Conservation (phyloP, 2,797 vertebrate species). For the Pagetopsis macropterus region DNA sequence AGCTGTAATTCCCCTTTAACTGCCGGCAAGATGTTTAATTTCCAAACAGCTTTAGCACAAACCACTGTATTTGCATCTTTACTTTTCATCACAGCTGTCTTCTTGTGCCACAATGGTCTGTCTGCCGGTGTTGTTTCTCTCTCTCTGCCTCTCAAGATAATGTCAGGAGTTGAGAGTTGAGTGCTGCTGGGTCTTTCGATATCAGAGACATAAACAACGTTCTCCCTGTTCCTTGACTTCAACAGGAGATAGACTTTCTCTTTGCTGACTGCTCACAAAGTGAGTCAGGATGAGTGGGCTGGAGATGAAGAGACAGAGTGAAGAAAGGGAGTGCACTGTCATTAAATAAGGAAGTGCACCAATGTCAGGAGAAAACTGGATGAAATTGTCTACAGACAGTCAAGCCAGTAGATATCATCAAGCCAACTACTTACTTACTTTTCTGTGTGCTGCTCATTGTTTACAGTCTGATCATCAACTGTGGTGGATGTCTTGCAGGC, state of each 20-base stretch:
- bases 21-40: constrained; percentile 1
- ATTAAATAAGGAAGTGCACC: constrained; percentile 17
- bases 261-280: constrained; percentile 27
- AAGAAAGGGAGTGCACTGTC: constrained; percentile 8
- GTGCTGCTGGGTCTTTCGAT: constrained; percentile 25
- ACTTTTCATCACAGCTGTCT: constrained; percentile 27
- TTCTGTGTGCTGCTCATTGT: too few species aligned
- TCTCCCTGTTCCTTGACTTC: constrained; percentile 37
- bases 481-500: background rate
- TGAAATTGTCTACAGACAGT: too few species aligned
- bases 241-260: constrained; percentile 27
- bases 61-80: constrained; percentile 21
- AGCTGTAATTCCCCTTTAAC: constrained; percentile 52
- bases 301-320: constrained; percentile 23
- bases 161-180: constrained; percentile 33
- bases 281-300: constrained; percentile 50
- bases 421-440: too few species aligned
- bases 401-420: too few species aligned
- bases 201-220: constrained; percentile 46
- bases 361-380: background rate
- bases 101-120: background rate
- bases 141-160: constrained; percentile 20
- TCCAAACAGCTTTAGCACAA: constrained; percentile 12
- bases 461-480: too few species aligned
- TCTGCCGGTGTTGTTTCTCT: constrained; percentile 12